Base-by-base conservation (phyloP, 2,113 vertebrate genomes). In the Cavia aperea region DNA sequence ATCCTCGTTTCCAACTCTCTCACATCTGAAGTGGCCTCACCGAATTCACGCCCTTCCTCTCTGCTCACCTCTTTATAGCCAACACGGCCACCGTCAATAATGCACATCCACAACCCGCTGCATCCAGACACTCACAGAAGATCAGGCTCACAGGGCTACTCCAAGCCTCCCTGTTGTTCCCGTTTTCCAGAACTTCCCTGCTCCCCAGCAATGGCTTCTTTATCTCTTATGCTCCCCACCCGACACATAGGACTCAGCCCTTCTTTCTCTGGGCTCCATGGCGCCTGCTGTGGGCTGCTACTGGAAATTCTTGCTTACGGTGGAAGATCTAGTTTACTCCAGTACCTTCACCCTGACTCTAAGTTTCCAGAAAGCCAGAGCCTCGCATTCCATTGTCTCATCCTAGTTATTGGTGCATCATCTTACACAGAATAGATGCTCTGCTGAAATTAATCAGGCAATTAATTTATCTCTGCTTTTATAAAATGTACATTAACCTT, bases 401-500 rank as follows among this genome's bases (percentile, higher is more conserved):
- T 66, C 33, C 31, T 13, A 73, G 10, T 3, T 4, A 36, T 33
- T 60, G 70, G 60, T 46, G 83, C 56, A 63, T 29, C 19, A 12
- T 62, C 58, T 39, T 46, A 78, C 11, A 75, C 7, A 65, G 39
- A 78, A 87, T 24, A 85, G 56, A 93, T 24, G 36, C 49, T 89
- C 66, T 90, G 36, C 77, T 49, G 33, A 39, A 39, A 39, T 39
- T 39, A 39, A 39, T 39, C 39, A 36, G 12, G 36, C 13, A 58
- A 51, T 65, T 33, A 93, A 88, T 63, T 49, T 87, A 81, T 31
- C 56, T 91, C 63, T 49, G 36, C 75, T 82, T 92, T 84, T 70
- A 51, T 33, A 84, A 83, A 91, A 81, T 49, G 8, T 16, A 46
- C 81, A 84, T 88, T 58, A 91, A 84, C 49, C 91, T 88, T 83